Base-by-base conservation (phyloP, 2,888 invertebrate genomes). In the Icerya purchasi region DNA sequence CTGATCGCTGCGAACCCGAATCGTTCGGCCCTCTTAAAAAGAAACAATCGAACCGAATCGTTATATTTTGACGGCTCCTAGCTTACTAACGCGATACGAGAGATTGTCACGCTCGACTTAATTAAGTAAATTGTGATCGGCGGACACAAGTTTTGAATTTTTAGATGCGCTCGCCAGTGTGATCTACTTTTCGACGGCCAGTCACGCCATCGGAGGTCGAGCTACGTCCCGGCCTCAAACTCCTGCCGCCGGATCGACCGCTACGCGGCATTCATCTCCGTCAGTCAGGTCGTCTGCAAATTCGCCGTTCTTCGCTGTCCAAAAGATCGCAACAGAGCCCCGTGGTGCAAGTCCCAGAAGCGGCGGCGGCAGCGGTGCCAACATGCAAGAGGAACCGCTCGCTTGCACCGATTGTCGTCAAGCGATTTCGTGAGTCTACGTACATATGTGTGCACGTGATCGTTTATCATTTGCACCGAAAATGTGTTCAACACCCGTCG, bases 391-490 rank as follows among this genome's bases (percentile, higher is more conserved):
- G 74, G 71, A 50, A 24, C 56, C 77, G 69, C 80, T 80, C 62
- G 75, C 77, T 72, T 91, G 92, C 78, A 80, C 81, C 70, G 85
- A 84, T 70, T 92, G 91, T 77, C 86, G 85, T 75, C 80, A 84
- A 73, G 78, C 83, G 70, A 87, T 90, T 73, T 83, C 85, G 90
- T 90, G 83, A 85, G 84, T 82, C 56, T 36, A 14, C 36, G 14
- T 36, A 36, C 14, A 36, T 36, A 36, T 50, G 25, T 25, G 25
- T 22, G 49, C 53, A 54, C 22, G 22, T 24, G 22, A 57, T 22
- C 21, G 50, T 24, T 36, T 25, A 36, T n/a, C n/a, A n/a, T n/a
- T n/a, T n/a, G n/a, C n/a, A n/a, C n/a, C n/a, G n/a, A n/a, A n/a
- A n/a, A n/a, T n/a, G n/a, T n/a, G n/a, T n/a, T n/a, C n/a, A n/a